These are phyloP conservation scores for Ormia ochracea DNA, from an alignment of 2,888 invertebrate genomes.

Conservation along the genomic window DNA sequence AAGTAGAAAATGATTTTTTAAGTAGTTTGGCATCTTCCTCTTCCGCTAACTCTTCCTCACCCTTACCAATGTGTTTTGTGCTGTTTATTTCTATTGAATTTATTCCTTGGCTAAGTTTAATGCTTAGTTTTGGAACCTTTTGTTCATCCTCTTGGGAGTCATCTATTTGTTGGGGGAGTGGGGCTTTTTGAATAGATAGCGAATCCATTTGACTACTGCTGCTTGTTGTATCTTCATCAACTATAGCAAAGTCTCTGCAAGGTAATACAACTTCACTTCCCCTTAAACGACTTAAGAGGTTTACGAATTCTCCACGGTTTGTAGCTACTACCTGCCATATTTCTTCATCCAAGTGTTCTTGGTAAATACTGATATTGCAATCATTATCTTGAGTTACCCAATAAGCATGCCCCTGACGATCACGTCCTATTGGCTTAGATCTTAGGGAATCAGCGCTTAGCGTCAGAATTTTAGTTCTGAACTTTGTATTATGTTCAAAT, in stretches of 20 bases:
- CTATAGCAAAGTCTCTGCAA: conserved; percentile 78
- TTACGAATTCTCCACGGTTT: conserved; percentile 87
- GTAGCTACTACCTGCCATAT: conserved; percentile 95
- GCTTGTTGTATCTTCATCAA: conserved; percentile 83
- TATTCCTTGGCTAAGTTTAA: conserved; percentile 69
- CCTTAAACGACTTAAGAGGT: conserved; percentile 85
- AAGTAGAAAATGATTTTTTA: neutral
- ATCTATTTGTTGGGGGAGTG: conserved; percentile 74
- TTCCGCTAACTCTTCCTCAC: conserved; percentile 63
- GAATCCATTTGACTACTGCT: conserved; percentile 74
- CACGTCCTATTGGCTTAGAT: conserved; percentile 92
- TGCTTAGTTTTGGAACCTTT: conserved; percentile 75
- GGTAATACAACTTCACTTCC: conserved; percentile 82
- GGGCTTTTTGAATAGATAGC: conserved; percentile 62
- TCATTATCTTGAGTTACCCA: conserved; percentile 95
- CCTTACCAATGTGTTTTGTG: conserved; percentile 50
- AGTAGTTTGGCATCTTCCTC: conserved; percentile 57
- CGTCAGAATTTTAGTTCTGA: conserved; percentile 91
- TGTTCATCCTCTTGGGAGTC: conserved; percentile 79
- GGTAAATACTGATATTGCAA: conserved; percentile 92
- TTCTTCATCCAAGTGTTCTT: conserved; percentile 97
- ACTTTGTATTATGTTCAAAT: conserved; percentile 95
- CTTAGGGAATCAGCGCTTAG: conserved; percentile 88
- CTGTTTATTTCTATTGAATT: conserved; percentile 25
- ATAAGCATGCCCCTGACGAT: conserved; percentile 92